These are phyloP conservation scores for Anarsia innoxiella DNA, from an alignment of 2,888 invertebrate genomes.

Conservation along the genomic window DNA sequence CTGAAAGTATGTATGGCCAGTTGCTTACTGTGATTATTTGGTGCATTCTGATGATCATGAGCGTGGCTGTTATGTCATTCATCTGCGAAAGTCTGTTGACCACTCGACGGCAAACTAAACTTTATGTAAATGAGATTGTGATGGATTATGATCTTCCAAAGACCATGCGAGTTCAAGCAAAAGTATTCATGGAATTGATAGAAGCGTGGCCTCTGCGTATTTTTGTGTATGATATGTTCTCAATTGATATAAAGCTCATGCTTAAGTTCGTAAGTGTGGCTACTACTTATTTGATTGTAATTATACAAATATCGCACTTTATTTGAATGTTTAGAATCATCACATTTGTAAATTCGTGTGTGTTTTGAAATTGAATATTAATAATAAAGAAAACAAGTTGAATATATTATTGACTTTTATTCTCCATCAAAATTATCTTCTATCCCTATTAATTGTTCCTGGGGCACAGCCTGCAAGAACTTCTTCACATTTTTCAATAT, in stretches of 20 bases:
- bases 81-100: constrained; percentile 38
- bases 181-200: constrained; percentile 50
- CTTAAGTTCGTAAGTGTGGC: constrained; percentile 53
- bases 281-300: constrained; percentile 53
- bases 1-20: constrained; percentile 23
- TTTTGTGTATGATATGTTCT: constrained; percentile 47
- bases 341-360: too few relatives aligned
- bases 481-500: constrained; percentile 34
- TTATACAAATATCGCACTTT: constrained; percentile 50
- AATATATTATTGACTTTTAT: not conserved
- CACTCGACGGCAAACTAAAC: constrained; percentile 35
- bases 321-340: constrained; percentile 1
- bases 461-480: constrained; percentile 33
- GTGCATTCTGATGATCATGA: constrained; percentile 33
- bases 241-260: constrained; percentile 48
- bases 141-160: constrained; percentile 49
- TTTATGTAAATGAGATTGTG: constrained; percentile 44
- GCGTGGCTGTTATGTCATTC: constrained; percentile 35
- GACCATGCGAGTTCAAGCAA: constrained; percentile 42
- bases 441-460: constrained; percentile 23
- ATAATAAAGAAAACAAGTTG: too few relatives aligned
- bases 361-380: too few relatives aligned
- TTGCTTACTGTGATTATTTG: constrained; percentile 33
- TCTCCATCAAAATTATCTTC: not conserved
- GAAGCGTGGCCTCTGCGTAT: constrained; percentile 45